Evolutionary conservation across 2,797 vertebrate species (phyloP).

Genomic region (Danio jaintianensis): DNA sequence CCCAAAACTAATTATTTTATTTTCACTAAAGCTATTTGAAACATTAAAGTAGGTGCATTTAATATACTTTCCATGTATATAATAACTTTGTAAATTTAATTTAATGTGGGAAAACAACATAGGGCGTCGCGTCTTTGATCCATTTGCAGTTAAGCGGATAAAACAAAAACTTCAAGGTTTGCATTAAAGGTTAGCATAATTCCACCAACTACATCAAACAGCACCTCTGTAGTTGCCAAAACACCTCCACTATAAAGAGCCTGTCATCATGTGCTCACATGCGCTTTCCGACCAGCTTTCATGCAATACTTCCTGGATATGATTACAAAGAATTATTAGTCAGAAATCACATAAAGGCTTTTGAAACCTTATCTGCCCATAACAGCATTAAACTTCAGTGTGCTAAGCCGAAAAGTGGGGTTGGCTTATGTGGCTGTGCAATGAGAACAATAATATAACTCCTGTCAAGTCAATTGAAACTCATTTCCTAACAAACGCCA

Average conservation of each 20-base stretch:
- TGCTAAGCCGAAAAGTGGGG: constrained; percentile 26
- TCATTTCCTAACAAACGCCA: constrained; percentile 72
- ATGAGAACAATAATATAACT: constrained; percentile 73
- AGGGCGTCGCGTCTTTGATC: too few species aligned
- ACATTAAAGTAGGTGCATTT: too few species aligned
- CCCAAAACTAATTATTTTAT: too few species aligned
- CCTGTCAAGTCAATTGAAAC: constrained; percentile 76
- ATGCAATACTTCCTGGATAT: constrained; percentile 18
- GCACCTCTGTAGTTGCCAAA: neutral
- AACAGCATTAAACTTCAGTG: constrained; percentile 33
- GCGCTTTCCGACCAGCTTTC: constrained; percentile 7
- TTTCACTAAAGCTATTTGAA: too few species aligned
- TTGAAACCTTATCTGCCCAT: constrained; percentile 24
- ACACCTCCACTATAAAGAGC: neutral
- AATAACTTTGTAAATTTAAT: too few species aligned
- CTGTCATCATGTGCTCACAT: constrained; percentile 16
- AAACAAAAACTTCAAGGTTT: neutral
- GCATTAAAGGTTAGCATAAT: constrained; percentile 1
- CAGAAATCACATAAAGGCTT: constrained; percentile 21
- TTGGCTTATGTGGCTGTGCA: constrained; percentile 49
- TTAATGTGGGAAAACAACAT: too few species aligned
- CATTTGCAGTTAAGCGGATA: neutral
- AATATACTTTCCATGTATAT: too few species aligned
- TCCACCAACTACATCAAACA: constrained; percentile 28
- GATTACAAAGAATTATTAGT: constrained; percentile 34